Evolutionary conservation across 2,113 vertebrate genomes (phyloP).

Genomic region (Scopus umbretta): DNA sequence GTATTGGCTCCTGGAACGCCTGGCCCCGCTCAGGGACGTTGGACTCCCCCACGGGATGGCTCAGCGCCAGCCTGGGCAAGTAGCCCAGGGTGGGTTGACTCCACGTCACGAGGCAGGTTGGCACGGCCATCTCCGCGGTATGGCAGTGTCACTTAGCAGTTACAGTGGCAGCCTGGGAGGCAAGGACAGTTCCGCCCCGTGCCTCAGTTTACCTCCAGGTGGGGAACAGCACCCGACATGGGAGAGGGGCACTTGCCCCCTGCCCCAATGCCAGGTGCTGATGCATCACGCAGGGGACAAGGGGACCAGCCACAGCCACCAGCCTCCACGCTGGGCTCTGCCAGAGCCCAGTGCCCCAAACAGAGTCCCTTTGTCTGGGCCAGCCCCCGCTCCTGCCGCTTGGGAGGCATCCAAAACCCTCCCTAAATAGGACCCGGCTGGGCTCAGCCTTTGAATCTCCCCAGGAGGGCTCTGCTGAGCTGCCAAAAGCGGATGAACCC

Average conservation of each 20-base stretch:
- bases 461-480: neutral
- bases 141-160: slow-evolving; percentile 15
- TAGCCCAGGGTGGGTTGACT: slow-evolving; percentile 17
- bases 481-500: neutral
- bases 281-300: rapidly evolving
- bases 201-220: neutral
- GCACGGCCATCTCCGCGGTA: neutral
- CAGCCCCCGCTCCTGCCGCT: neutral
- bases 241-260: neutral
- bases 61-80: neutral
- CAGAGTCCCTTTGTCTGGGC: slow-evolving; percentile 35
- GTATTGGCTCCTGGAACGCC: rapidly evolving
- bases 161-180: neutral
- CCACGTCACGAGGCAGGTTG: slow-evolving; percentile 29
- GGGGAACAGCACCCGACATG: rapidly evolving
- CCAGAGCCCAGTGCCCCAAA: neutral
- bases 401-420: slow-evolving; percentile 26
- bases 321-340: neutral
- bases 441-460: neutral
- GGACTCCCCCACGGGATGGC: slow-evolving; percentile 10
- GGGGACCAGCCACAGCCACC: neutral
- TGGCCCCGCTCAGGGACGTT: neutral
- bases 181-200: neutral
- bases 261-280: neutral
- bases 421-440: neutral